Evolutionary conservation across 2,113 vertebrate species (phyloP).

Genomic region (Erythrocercus mccallii): DNA sequence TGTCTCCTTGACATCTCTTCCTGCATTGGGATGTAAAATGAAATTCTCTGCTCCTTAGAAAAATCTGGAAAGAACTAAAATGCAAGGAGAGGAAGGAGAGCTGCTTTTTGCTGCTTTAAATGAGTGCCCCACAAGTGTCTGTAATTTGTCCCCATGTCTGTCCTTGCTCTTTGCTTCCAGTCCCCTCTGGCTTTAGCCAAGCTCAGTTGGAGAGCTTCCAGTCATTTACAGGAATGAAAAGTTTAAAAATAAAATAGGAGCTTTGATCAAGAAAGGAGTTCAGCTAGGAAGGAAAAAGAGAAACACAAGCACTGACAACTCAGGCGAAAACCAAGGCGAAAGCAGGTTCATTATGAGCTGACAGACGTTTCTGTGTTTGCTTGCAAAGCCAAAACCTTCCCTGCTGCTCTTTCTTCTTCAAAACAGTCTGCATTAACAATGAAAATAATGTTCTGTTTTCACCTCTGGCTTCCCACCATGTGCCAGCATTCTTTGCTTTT

Average conservation of each 20-base stretch:
- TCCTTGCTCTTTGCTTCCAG: conserved; percentile 31
- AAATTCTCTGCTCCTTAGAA: neutral
- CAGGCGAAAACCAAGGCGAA: neutral
- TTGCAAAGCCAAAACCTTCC: conserved; percentile 10
- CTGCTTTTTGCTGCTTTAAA: neutral
- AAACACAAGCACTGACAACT: conserved; percentile 8
- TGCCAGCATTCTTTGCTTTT: neutral
- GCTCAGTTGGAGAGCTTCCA: conserved; percentile 29
- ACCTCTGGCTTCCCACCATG: neutral
- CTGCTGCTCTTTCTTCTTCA: neutral
- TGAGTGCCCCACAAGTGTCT: neutral
- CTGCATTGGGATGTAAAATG: neutral
- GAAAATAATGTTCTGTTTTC: neutral
- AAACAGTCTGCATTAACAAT: neutral
- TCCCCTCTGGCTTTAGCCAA: neutral
- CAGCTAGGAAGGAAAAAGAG: conserved; percentile 1
- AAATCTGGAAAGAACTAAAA: neutral
- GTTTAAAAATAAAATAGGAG: conserved; percentile 43
- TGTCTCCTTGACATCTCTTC: conserved; percentile 46
- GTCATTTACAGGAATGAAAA: conserved; percentile 47
- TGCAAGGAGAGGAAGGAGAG: neutral
- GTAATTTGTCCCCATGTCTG: neutral
- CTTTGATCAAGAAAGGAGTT: conserved; percentile 35
- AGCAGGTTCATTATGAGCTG: conserved; percentile 6
- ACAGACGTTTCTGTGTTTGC: neutral